Percentiles rank a stretch among this genome's conserved stretches.
Conservation (phyloP, 2,113 vertebrate genomes). For the Cyprinodon variegatus region DNA sequence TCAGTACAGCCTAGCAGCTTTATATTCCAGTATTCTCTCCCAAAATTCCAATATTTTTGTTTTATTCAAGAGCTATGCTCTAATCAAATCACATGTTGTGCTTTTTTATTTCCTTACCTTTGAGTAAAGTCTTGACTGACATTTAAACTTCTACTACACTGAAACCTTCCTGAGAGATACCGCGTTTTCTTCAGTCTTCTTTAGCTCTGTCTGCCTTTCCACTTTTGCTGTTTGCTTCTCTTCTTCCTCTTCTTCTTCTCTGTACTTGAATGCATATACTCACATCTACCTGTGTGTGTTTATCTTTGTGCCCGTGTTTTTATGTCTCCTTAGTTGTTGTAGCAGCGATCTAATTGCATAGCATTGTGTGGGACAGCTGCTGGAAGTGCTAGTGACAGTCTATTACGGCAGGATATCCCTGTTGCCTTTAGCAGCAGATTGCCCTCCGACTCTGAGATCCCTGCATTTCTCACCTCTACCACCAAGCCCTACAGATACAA, state of each 20-base stretch:
- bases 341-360: conserved; percentile 76
- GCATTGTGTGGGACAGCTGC: conserved; percentile 73
- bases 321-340: conserved; percentile 64
- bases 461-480: conserved; percentile 59
- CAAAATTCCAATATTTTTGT: neutral
- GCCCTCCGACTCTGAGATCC: conserved; percentile 71
- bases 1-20: no score
- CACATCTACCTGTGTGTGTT: conserved; percentile 35
- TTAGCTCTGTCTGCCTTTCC: conserved; percentile 22
- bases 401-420: conserved; percentile 80
- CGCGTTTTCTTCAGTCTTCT: conserved; percentile 11
- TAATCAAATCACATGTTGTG: neutral
- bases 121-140: neutral
- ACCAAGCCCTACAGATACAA: conserved; percentile 45
- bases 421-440: conserved; percentile 78
- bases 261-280: conserved; percentile 32
- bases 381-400: conserved; percentile 79
- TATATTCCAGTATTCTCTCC: no score
- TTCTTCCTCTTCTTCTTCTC: conserved; percentile 20
- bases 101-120: neutral
- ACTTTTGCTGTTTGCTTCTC: conserved; percentile 39
- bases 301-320: conserved; percentile 26
- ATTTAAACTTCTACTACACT: neutral
- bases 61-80: neutral
- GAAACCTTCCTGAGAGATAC: conserved; percentile 20